These are phyloP conservation scores for Dascyllus trimaculatus DNA, from an alignment of 2,113 vertebrate species.

Conservation along the genomic window DNA sequence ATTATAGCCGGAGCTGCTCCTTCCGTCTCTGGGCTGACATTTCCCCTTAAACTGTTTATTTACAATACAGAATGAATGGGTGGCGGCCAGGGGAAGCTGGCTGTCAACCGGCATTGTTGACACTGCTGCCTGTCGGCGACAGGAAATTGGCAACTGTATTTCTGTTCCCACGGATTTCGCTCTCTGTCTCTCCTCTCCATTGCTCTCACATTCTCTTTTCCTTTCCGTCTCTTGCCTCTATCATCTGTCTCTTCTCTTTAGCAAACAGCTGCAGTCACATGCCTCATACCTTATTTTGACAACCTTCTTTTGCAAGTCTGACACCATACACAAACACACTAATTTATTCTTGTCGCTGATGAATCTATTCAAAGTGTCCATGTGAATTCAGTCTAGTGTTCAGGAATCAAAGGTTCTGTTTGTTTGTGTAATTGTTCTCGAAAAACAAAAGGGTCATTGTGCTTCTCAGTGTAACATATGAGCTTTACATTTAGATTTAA, in stretches of 20 bases:
- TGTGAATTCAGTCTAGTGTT: constrained; percentile 17
- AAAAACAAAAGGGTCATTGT: not conserved
- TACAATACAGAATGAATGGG: constrained; percentile 71
- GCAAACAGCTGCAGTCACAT: constrained; percentile 48
- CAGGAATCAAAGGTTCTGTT: constrained; percentile 28
- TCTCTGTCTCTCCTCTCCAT: constrained; percentile 39
- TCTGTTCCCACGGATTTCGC: constrained; percentile 63
- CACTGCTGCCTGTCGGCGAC: constrained; percentile 69
- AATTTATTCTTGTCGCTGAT: constrained; percentile 43
- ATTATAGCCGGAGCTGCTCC: constrained; percentile 55
- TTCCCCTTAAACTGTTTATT: constrained; percentile 80
- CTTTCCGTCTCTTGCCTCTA: constrained; percentile 17
- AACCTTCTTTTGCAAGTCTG: constrained; percentile 59
- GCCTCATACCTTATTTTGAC: constrained; percentile 65
- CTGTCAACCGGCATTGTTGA: constrained; percentile 75
- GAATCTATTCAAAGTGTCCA: constrained; percentile 31
- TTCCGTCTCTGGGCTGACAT: constrained; percentile 66
- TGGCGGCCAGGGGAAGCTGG: constrained; percentile 66
- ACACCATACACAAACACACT: constrained; percentile 44
- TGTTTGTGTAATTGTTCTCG: constrained; percentile 36
- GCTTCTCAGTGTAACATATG: not conserved
- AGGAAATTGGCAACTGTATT: constrained; percentile 80
- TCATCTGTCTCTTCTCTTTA: constrained; percentile 48
- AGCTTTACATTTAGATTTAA: constrained; percentile 7
- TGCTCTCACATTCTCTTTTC: constrained; percentile 37